Percentiles rank a stretch among this genome's conserved stretches.
phyloP scores from a whole-genome alignment of 1,140 invertebrate genomes.

The Apocrypta bakeri region DNA sequence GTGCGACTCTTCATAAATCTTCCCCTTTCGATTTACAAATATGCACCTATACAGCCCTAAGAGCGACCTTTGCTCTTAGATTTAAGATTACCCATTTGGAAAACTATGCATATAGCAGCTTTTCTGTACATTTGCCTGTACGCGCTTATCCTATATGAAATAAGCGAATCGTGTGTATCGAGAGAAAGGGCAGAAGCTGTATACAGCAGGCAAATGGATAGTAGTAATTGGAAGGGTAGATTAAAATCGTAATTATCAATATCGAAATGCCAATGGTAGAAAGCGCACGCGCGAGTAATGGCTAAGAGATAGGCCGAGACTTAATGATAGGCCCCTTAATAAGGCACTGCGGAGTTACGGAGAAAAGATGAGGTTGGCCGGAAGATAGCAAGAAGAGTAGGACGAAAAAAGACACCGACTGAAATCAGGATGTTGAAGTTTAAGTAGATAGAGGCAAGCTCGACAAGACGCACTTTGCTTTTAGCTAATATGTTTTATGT shows the following conservation, averaged over 20 bases:
- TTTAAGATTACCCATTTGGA: too few species aligned
- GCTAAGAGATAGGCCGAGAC: constrained; percentile 62
- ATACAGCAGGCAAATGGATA: constrained; percentile 59
- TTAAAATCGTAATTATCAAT: constrained; percentile 69
- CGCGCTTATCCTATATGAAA: constrained; percentile 24
- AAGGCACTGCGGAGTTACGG: constrained; percentile 62
- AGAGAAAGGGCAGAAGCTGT: constrained; percentile 23
- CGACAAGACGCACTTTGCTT: background rate
- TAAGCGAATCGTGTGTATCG: constrained; percentile 40
- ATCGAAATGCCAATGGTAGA: constrained; percentile 62
- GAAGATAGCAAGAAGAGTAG: constrained; percentile 17
- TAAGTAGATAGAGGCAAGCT: background rate
- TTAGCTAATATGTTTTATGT: too few species aligned
- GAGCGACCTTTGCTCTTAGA: too few species aligned
- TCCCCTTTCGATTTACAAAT: background rate
- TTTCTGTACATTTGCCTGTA: background rate
- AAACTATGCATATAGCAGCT: constrained; percentile 14
- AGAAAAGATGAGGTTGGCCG: constrained; percentile 45
- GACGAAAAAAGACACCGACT: background rate
- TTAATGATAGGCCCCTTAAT: constrained; percentile 70
- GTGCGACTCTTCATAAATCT: background rate
- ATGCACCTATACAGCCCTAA: too few species aligned
- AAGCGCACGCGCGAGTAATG: constrained; percentile 57
- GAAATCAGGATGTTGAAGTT: background rate
- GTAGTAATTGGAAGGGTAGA: constrained; percentile 64